These are phyloP conservation scores for Premnoplex brunnescens DNA, from an alignment of 2,797 vertebrate species.

Conservation along the genomic window DNA sequence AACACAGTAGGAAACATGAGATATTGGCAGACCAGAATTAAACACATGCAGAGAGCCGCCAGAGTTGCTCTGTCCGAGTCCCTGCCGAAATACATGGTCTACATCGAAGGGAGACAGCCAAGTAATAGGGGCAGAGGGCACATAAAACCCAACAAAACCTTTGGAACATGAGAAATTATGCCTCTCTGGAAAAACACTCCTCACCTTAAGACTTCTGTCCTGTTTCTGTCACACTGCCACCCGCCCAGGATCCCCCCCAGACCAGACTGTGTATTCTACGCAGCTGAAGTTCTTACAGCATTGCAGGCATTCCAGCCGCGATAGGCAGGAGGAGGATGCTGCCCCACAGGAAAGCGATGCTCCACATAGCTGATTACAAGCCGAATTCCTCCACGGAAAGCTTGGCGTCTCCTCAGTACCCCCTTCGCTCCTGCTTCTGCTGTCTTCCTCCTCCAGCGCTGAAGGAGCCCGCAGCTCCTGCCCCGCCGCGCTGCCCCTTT, in stretches of 20 bases:
- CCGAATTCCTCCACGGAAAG: neutral
- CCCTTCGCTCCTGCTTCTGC: neutral
- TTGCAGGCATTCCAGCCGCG: neutral
- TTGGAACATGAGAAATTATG: neutral
- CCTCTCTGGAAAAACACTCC: neutral
- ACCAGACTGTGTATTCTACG: neutral
- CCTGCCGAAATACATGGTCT: neutral
- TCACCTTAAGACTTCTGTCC: neutral
- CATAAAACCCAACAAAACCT: neutral
- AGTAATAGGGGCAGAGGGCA: neutral
- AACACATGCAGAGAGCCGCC: neutral
- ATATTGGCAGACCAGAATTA: neutral
- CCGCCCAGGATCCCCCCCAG: neutral
- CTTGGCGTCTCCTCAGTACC: neutral
- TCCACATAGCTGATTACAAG: conserved; percentile 12
- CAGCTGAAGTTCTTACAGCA: conserved; percentile 28
- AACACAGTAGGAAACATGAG: neutral
- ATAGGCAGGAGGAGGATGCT: conserved; percentile 35
- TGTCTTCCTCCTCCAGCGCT: neutral
- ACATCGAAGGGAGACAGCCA: neutral
- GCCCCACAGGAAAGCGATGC: conserved; percentile 9
- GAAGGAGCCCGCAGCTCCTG: neutral
- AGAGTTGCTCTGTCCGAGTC: neutral
- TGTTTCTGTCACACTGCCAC: neutral
- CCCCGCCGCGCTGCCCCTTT: neutral